Percentiles rank a stretch among this genome's conserved stretches.
Evolutionary conservation across 64 coral and sea anemone genomes (phyloP).

Genomic region (Montipora cactus): DNA sequence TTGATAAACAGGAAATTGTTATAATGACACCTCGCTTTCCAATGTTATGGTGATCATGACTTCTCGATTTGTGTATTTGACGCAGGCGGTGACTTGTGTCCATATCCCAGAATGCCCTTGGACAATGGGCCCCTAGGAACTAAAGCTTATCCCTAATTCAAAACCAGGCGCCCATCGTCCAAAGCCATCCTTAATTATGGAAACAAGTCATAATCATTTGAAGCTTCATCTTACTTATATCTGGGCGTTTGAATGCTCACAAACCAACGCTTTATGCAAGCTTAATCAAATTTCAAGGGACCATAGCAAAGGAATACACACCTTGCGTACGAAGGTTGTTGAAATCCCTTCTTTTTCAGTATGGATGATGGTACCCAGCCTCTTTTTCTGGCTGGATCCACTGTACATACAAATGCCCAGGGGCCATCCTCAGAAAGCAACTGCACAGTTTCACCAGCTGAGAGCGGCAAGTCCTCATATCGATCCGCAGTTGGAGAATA

Average conservation of each 20-base stretch:
- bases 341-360: background rate
- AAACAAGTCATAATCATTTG: too few species aligned
- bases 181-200: too few species aligned
- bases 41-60: too few species aligned
- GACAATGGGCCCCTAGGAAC: too few species aligned
- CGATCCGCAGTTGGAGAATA: constrained; percentile 43
- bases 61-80: too few species aligned
- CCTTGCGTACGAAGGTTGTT: background rate
- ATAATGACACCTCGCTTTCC: too few species aligned
- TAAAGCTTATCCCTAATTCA: too few species aligned
- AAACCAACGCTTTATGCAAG: background rate
- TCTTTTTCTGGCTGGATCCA: constrained; percentile 11
- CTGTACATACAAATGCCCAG: constrained; percentile 46
- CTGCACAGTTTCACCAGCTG: constrained; percentile 24
- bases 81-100: too few species aligned
- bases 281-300: background rate
- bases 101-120: too few species aligned
- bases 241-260: background rate
- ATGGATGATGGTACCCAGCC: constrained; percentile 61
- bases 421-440: constrained; percentile 39
- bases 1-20: background rate
- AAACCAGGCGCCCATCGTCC: too few species aligned
- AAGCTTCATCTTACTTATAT: background rate
- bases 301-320: background rate
- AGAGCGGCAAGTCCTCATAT: constrained; percentile 43